These are phyloP conservation scores for Fulica atra DNA, from an alignment of 2,113 vertebrate genomes.

Conservation along the genomic window DNA sequence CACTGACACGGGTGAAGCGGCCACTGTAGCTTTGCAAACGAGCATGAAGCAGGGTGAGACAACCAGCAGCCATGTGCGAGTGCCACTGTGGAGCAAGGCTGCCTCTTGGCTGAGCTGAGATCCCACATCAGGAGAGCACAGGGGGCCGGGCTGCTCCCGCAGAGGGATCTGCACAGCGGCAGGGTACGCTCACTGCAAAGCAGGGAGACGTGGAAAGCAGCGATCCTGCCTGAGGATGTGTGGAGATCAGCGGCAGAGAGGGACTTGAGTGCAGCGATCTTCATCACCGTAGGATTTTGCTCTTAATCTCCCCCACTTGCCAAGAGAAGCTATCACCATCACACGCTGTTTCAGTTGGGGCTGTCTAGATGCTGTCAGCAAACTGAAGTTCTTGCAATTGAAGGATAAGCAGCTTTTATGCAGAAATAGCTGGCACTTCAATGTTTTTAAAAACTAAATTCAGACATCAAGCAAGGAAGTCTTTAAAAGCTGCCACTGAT, in stretches of 20 bases:
- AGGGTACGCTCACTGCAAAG: background rate
- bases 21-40: background rate
- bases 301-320: background rate
- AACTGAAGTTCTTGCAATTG: background rate
- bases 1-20: background rate
- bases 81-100: rapidly evolving
- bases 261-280: background rate
- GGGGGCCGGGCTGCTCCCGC: background rate
- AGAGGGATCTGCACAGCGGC: background rate
- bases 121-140: background rate
- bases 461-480: background rate
- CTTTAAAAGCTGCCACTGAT: constrained; percentile 16
- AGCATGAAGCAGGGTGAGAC: background rate
- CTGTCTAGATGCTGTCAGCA: constrained; percentile 2
- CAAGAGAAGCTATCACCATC: background rate
- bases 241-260: background rate
- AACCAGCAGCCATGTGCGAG: background rate
- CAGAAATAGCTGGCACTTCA: constrained; percentile 24
- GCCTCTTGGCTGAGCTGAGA: background rate
- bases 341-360: background rate
- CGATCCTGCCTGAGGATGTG: rapidly evolving
- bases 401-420: constrained; percentile 33
- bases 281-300: background rate
- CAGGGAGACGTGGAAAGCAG: background rate
- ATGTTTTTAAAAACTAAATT: background rate